Base-by-base conservation (phyloP, 1,140 invertebrate genomes). In the Halyomorpha halys region DNA sequence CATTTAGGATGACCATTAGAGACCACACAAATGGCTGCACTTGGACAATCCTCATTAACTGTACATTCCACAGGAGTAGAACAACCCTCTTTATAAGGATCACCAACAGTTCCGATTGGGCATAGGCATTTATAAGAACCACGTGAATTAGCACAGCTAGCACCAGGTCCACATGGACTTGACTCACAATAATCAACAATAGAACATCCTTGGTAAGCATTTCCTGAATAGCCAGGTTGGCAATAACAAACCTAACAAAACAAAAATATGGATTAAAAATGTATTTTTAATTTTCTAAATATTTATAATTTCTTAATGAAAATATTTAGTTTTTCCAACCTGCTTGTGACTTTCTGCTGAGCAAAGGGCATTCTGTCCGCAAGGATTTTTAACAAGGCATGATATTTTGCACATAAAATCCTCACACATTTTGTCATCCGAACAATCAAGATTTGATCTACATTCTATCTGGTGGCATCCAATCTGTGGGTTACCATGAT, bases 101-200 rank as follows among this genome's bases (percentile, higher is more conserved):
- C 86, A 18, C 90, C 90, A 59, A 94, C 84, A 16, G 83, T 85
- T 53, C 86, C 86, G 6, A 78, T 71, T 39, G 87, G 83, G 74
- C 91, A 94, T 44, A 79, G 74, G 72, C 91, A 94, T 71, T 85
- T 87, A 71, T 84, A 93, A 11, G 86, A 84, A 59, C 90, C 91
- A 67, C 85, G 78, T 4, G 83, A 82, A 72, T 93, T 95, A 67
- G 84, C 82, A 74, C 94, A 97, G 61, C 82, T 76, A 0, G 91
- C 89, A 49, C 85, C 84, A 44, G 84, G 81, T n/a, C 86, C 89
- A 74, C 91, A 94, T 11, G 89, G 89, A 62, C 81, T 80, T 67
- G 82, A 80, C 15, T 79, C 77, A 72, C 91, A 94, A 70, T 85
- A 89, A 74, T 94, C 86, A 51, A 93, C 85, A 27, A 85, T 74